Base-by-base conservation (phyloP, 2,797 vertebrate genomes). In the Tapirus indicus region DNA sequence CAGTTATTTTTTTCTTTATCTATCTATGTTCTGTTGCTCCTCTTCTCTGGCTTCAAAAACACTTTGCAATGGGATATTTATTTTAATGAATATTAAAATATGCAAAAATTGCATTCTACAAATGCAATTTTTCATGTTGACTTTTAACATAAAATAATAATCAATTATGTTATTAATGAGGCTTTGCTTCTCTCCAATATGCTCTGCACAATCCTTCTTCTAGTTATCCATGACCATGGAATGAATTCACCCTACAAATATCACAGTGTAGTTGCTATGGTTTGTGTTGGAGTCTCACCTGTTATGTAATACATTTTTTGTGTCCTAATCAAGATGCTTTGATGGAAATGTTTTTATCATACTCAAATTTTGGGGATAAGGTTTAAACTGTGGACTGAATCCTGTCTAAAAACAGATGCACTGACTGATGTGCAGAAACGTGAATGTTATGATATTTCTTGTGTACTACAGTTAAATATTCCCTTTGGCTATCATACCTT, bases 91-190 rank as follows among this genome's bases (percentile, higher is more conserved):
- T 75, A 85, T 62, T 95, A 88, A 96, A 95, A 82, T 82, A 72
- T 64, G 12, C n/a, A 92, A 90, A 88, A 88, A 23, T 13, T 80
- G 1, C 6, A 82, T 95, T 88, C 91, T 77, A 83, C 9, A 72
- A 71, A 78, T 95, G 35, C 0, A 72, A 56, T 95, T 97, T 97
- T 96, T 93, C 58, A 69, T 87, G n/a, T 75, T 84, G 47, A 95
- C n/a, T 88, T 93, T 95, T 95, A 91, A 94, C 92, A 80, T 54
- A 68, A 88, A 97, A 85, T 66, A 18, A 89, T 90, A 69, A 85
- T 86, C 29, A 60, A 52, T 91, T 79, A 69, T 72, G 60, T 25
- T 71, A 58, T 79, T 95, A 88, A 58, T 2, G 17, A 88, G n/a
- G 5, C 7, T 78, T 85, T 91, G 5, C 13, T 58, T 94, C 38